These are phyloP conservation scores for Megalops cyprinoides DNA, from an alignment of 2,797 vertebrate genomes.

Conservation along the genomic window DNA sequence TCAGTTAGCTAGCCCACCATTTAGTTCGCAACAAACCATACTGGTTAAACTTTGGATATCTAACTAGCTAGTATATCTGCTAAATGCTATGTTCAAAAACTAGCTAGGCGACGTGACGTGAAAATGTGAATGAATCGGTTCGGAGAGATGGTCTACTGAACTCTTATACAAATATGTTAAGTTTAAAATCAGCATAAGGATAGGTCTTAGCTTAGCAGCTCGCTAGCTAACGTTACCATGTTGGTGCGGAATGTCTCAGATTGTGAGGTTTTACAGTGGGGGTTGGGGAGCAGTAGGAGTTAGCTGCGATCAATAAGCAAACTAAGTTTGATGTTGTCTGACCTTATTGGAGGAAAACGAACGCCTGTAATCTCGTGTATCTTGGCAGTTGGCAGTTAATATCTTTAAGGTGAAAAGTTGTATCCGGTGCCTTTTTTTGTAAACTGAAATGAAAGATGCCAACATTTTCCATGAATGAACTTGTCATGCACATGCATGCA, in stretches of 20 bases:
- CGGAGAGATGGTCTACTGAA: neutral
- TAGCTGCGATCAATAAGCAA: neutral
- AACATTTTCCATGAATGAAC: neutral
- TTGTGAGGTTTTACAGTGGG: slow-evolving; percentile 24
- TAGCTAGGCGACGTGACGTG: neutral
- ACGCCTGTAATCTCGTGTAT: neutral
- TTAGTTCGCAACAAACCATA: no score
- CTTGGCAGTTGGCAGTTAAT: no score
- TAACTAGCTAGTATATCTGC: neutral
- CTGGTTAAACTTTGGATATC: slow-evolving; percentile 18
- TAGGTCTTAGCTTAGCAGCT: neutral
- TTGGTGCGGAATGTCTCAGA: slow-evolving; percentile 35
- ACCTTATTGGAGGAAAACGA: no score
- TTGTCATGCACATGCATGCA: neutral
- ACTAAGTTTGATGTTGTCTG: neutral
- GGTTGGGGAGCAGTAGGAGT: neutral
- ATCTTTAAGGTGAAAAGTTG: neutral
- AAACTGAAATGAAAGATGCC: neutral
- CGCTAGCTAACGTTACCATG: no score
- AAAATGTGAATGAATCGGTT: neutral
- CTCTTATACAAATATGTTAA: neutral
- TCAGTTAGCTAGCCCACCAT: slow-evolving; percentile 2
- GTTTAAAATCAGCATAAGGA: neutral
- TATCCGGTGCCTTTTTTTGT: neutral
- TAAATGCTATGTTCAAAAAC: neutral